Evolutionary conservation across 2,888 invertebrate species (phyloP), one percentile per base, ranked within the genome.

Genomic region (Diachrysia chrysitis): DNA sequence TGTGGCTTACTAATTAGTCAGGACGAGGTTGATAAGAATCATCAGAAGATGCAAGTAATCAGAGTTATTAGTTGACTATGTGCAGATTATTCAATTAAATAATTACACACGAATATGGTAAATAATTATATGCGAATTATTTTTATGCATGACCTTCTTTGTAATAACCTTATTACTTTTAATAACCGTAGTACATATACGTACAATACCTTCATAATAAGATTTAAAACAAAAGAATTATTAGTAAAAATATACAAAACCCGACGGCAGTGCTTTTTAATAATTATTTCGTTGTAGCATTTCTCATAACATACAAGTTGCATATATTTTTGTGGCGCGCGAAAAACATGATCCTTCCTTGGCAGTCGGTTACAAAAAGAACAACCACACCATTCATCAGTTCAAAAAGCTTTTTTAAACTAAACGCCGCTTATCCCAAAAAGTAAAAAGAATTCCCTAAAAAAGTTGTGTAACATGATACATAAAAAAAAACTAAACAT

Each of bases 401-500:
- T 64, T 55, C 14, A n/a, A n/a, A n/a, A n/a, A n/a, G n/a, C n/a
- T n/a, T n/a, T n/a, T n/a, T n/a, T n/a, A n/a, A 10, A 29, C 9
- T 29, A 57, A 69, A 62, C 58, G 56, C 35, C 23, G 17, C n/a
- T 51, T 35, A 19, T 37, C 66, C 53, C 37, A 66, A 76, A 76
- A 69, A 73, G 69, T 14, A 23, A 25, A 5, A 76, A 53, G 19
- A 56, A 42, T 46, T 57, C 37, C 16, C 25, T 12, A 67, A 76
- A 80, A 69, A 69, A 60, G 17, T n/a, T 25, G 58, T 69, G 69
- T 61, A 57, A 75, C 69, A 65, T 32, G 60, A 73, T 64, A 35
- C 51, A 61, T 37, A 79, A 77, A 78, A 74, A 63, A 63, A 71
- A 69, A 23, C 17, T 51, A 75, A 61, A 66, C 71, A 76, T 73